Evolutionary conservation across 2,888 invertebrate species (phyloP).

Genomic region (Thyatira batis): DNA sequence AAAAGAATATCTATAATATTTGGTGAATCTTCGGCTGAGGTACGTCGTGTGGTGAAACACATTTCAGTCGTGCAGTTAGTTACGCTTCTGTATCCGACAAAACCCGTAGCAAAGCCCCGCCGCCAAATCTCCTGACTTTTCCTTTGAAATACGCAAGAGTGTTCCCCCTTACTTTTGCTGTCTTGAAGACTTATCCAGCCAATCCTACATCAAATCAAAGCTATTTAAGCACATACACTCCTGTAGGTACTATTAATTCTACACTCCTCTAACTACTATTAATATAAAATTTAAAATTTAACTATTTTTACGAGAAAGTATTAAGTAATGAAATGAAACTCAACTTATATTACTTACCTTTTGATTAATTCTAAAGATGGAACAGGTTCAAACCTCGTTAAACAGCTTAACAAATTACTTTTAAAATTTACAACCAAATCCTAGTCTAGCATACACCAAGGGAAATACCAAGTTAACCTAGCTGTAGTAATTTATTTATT

Average conservation of each 20-base stretch:
- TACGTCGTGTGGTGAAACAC: slow-evolving; percentile 65
- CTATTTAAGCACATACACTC: neutral
- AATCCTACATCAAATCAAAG: neutral
- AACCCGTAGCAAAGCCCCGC: slow-evolving; percentile 53
- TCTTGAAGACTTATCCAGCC: slow-evolving; percentile 9
- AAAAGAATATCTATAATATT: slow-evolving; percentile 42
- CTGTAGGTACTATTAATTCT: no score
- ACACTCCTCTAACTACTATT: no score
- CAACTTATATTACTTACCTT: neutral
- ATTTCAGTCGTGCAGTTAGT: slow-evolving; percentile 67
- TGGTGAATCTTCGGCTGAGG: slow-evolving; percentile 44
- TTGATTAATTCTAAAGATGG: neutral
- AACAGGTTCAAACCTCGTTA: neutral
- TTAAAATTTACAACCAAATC: neutral
- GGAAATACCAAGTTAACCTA: neutral
- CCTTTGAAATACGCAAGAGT: slow-evolving; percentile 49
- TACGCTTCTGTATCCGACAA: slow-evolving; percentile 55
- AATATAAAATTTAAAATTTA: no score
- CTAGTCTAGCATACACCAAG: neutral
- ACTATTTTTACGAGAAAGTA: neutral
- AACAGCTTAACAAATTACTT: neutral
- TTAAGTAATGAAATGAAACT: neutral
- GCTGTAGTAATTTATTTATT: neutral
- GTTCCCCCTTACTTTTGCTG: slow-evolving; percentile 18
- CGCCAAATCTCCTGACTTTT: slow-evolving; percentile 58